Evolutionary conservation across 2,113 vertebrate genomes (phyloP), one percentile per base, ranked within the genome.

Genomic region (Pycnonotus jocosus): DNA sequence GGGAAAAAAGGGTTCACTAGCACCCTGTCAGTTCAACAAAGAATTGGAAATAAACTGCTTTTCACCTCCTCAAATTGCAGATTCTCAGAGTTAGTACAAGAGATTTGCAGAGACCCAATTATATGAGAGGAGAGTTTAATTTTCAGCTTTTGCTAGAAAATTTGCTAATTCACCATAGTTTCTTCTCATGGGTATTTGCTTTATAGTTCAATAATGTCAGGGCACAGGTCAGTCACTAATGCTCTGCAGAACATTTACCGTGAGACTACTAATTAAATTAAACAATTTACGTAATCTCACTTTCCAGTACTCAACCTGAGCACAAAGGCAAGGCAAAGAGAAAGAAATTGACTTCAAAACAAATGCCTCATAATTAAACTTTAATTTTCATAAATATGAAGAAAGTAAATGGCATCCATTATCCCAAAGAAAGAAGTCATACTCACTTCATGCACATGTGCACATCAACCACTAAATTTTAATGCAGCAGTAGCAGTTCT

Each of bases 201-300:
- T 95, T 95, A 92, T 86, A 96, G 93, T 92, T 94, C 88, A 96
- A 71, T 90, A 95, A 96, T 95, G 85, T 96, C 94, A 96, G 93
- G 90, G 90, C 94, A 97, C 76, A 90, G 95, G 96, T 97, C 95
- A 96, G 72, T 94, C 90, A 93, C 88, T 61, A 78, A 79, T 90
- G 93, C 79, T 95, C 90, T 73, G 72, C 90, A 92, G 93, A 96
- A 96, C 95, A 97, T 96, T 94, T 79, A 83, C 72, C 93, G 69
- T 64, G 85, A 94, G 95, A 94, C 82, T 78, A 44, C 68, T 94
- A 96, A 96, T 96, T 96, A 96, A 96, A 96, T 96, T 94, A 95
- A 96, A 81, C 94, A 92, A 94, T 96, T 96, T 90, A 88, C 0
- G 9, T 93, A 92, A 83, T 94, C 88, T 96, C 82, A 54, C 82